A percentile compares a stretch with the other conserved stretches of the same genome.
Conservation (phyloP, 2,113 vertebrate species). For the Triplophysa siluroides region DNA sequence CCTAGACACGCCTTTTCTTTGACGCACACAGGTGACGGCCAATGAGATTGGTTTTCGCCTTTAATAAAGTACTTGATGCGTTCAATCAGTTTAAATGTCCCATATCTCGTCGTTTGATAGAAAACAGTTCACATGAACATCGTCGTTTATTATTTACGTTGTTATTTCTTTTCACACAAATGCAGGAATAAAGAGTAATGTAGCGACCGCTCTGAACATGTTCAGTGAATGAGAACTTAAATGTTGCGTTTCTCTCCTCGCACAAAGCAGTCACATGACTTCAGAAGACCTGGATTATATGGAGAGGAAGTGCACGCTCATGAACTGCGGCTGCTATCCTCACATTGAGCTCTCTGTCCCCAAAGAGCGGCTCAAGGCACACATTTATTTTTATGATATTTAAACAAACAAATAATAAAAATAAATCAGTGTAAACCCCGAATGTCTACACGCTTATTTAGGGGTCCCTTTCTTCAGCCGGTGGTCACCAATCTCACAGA, state of each 20-base stretch:
- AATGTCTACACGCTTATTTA: conserved; percentile 70
- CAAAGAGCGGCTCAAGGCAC: conserved; percentile 68
- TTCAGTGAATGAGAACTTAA: too few species aligned
- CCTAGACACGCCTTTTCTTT: conserved; percentile 7
- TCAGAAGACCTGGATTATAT: too few species aligned
- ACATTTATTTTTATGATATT: conserved; percentile 78
- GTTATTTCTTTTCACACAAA: too few species aligned
- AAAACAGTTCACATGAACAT: too few species aligned
- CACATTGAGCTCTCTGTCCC: conserved; percentile 75
- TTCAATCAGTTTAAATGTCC: neutral
- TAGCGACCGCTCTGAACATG: too few species aligned
- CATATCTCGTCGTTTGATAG: neutral
- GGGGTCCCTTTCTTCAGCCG: conserved; percentile 66
- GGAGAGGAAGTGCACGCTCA: conserved; percentile 61
- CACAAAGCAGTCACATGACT: too few species aligned
- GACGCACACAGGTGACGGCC: conserved; percentile 1
- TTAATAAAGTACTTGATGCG: neutral
- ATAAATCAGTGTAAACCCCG: conserved; percentile 75
- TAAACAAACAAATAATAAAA: conserved; percentile 78
- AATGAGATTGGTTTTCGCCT: neutral
- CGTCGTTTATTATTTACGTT: too few species aligned
- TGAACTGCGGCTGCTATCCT: conserved; percentile 58
- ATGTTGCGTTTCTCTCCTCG: too few species aligned
- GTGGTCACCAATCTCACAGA: conserved; percentile 72
- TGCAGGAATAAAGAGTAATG: too few species aligned